Evolutionary conservation across 2,888 invertebrate species (phyloP), one percentile per base, ranked within the genome.

Genomic region (Cataglyphis rosenhaueri): DNA sequence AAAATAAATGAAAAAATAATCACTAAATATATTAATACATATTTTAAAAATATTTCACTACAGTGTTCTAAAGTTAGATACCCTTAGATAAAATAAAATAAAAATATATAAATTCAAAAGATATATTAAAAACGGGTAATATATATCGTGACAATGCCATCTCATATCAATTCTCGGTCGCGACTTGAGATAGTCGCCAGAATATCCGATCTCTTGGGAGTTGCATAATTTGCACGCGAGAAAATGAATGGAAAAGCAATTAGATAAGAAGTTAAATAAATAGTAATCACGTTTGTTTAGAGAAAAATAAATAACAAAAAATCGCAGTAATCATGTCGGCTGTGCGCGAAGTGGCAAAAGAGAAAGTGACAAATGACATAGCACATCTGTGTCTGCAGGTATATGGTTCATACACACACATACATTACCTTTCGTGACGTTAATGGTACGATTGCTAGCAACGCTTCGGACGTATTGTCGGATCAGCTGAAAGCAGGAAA

Each of bases 401-500:
- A 32, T 32, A 32, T 32, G 18, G 5, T 0, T 0, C 8, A 48
- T n/a, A 21, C 21, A 48, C 48, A 48, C 18, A n/a, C 9, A 85
- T 57, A 57, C 73, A 84, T 92, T 91, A 93, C 94, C 92, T 92
- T 87, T 92, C 70, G 81, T 65, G 59, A 76, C 79, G 61, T 59
- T 88, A 48, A 83, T 71, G 61, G 89, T 82, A 74, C 86, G 85
- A 87, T 87, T 89, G 81, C 29, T 73, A 38, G 83, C 87, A 29
- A 81, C 74, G 68, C 88, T 90, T 68, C 88, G 87, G 76, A 88
- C 78, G 76, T 87, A 89, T 76, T 90, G 92, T 55, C 90, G 91
- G 38, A 90, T 86, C 38, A 93, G 86, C 93, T 94, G 91, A 83
- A 92, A 93, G 78, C 66, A 48, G 88, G 71, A 85, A 87, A 82